These are phyloP conservation scores for Hydrophis major DNA, from an alignment of 2,797 vertebrate species.

Conservation along the genomic window DNA sequence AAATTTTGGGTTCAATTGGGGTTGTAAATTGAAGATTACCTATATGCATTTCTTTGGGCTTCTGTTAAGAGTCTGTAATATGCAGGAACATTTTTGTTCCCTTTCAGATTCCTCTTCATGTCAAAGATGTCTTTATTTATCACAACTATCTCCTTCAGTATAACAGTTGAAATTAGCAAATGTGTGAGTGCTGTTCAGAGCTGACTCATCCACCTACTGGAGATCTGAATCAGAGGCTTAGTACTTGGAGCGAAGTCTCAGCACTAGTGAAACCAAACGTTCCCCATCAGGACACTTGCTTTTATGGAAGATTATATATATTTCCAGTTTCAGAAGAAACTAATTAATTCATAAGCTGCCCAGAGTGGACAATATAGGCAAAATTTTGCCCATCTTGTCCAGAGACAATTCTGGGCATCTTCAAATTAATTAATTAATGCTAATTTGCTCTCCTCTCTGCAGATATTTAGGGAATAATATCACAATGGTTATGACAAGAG, in stretches of 20 bases:
- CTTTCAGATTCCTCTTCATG: background rate
- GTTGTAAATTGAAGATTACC: too few species aligned
- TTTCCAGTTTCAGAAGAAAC: conserved; percentile 11
- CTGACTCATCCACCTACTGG: background rate
- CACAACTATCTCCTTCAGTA: background rate
- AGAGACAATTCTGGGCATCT: background rate
- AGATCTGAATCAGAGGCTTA: background rate
- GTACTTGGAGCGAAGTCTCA: background rate
- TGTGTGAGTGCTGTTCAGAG: background rate
- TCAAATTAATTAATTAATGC: background rate
- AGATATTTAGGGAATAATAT: background rate
- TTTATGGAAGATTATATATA: background rate
- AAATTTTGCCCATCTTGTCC: background rate
- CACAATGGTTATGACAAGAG: background rate
- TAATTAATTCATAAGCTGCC: background rate
- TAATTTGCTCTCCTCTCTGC: background rate
- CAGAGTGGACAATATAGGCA: background rate
- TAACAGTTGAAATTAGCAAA: background rate
- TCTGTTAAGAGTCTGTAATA: background rate
- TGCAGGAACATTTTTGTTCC: background rate
- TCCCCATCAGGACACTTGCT: background rate
- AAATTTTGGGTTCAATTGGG: too few species aligned
- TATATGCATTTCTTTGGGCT: background rate
- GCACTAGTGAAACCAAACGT: background rate
- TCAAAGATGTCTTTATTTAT: background rate